Evolutionary conservation across 2,113 vertebrate genomes (phyloP), one percentile per base, ranked within the genome.

Genomic region (Calyptomena viridis): DNA sequence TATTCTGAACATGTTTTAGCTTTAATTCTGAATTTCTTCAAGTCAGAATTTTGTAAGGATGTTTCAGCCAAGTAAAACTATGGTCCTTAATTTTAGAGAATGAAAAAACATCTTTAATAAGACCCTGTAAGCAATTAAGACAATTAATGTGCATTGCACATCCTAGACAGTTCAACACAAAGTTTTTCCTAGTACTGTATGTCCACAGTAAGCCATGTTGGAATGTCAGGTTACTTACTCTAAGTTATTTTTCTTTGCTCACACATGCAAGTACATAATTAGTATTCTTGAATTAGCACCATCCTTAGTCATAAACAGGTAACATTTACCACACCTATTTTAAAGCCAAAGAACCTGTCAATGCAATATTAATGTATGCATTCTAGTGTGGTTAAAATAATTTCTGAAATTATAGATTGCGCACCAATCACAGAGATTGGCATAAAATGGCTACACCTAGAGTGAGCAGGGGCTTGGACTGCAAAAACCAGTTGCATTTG

Each of bases 241-340:
- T 6, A 64, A 10, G 5, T 84, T 64, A 67, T 60, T 94, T 59
- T 83, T 25, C 30, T 66, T 56, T 66, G 13, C 20, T 42, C 47
- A 37, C 4, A 0, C 30, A 40, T 25, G 24, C 13, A 64, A 56
- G 12, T 24, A 33, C 2, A 0, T 18, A 55, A 80, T 35, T 16
- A 46, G 19, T 59, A 58, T 46, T 82, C 93, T 60, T 28, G 63
- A 92, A 46, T 22, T 19, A 67, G 27, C 4, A 4, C 66, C 81
- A 17, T 23, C 25, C 72, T 56, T 60, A 74, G n/a, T 80, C 37
- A 52, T 42, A 80, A 83, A 59, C 33, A 47, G 0, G 3, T 15
- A 62, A 67, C 23, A 47, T 64, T 83, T 81, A 6, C 24, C 14
- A 59, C 16, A 40, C 12, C 75, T 90, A 55, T 23, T 80, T 82